phyloP scores from a whole-genome alignment of 2,113 vertebrate species.

The Pantherophis guttatus region DNA sequence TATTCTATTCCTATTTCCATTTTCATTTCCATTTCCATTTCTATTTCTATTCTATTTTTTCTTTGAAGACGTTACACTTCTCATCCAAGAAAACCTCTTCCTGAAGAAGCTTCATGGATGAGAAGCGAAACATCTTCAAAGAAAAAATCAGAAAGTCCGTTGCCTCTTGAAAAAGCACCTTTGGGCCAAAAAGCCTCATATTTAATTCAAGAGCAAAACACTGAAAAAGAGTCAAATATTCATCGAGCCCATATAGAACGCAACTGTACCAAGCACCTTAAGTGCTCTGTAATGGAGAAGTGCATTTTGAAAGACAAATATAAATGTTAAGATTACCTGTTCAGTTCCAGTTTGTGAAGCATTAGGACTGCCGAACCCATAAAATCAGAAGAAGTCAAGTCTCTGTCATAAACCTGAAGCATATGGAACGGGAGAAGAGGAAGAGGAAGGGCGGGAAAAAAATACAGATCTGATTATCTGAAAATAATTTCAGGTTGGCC shows the following conservation, averaged over 20 bases:
- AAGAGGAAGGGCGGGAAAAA: slow-evolving; percentile 4
- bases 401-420: slow-evolving; percentile 88
- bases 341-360: slow-evolving; percentile 79
- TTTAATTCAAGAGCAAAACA: neutral
- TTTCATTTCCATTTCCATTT: no score
- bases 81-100: no score
- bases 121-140: no score
- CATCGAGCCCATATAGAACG: neutral
- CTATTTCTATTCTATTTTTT: no score
- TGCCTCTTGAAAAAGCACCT: no score
- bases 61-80: no score
- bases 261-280: neutral
- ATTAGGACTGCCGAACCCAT: slow-evolving; percentile 84
- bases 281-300: neutral
- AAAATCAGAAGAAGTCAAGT: slow-evolving; percentile 89
- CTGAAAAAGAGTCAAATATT: neutral
- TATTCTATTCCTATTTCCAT: no score
- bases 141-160: no score
- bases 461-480: slow-evolving; percentile 13
- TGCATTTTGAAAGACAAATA: neutral
- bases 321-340: slow-evolving; percentile 73
- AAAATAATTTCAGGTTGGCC: slow-evolving; percentile 42
- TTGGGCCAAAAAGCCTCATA: no score
- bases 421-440: neutral
- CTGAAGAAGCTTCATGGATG: no score